Evolutionary conservation across 2,888 invertebrate genomes (phyloP).

Genomic region (Elysia crispata): DNA sequence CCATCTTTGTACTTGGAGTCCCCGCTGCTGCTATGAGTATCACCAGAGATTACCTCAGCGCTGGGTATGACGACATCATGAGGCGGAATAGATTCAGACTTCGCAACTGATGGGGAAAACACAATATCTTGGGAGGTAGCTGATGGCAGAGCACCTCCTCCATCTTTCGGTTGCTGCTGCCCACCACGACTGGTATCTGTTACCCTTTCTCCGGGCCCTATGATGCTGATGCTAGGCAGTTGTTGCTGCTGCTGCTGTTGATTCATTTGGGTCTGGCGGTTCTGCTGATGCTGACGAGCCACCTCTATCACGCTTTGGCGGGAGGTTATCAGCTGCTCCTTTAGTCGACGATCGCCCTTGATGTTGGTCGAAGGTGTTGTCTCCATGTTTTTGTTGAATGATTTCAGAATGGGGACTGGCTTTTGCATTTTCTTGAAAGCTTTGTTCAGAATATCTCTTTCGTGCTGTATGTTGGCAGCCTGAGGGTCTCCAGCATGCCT

Average conservation of each 20-base stretch:
- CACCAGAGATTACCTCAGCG: not conserved
- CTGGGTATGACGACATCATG: slow-evolving; percentile 6
- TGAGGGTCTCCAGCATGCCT: slow-evolving; percentile 6
- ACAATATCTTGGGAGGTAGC: not conserved
- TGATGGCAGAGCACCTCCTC: not conserved
- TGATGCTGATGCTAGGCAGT: slow-evolving; percentile 41
- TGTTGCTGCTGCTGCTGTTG: not conserved
- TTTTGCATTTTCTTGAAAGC: slow-evolving; percentile 4
- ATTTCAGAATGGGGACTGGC: not conserved
- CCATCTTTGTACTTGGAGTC: slow-evolving; percentile 5
- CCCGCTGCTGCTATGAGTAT: not conserved
- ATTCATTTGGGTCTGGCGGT: not conserved
- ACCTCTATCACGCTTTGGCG: slow-evolving; percentile 33
- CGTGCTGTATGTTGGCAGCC: not conserved
- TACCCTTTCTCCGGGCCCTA: slow-evolving; percentile 13
- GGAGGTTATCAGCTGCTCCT: not conserved
- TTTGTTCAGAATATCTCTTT: slow-evolving; percentile 20
- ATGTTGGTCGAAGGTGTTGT: not conserved
- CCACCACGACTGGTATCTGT: no score
- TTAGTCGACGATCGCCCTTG: not conserved
- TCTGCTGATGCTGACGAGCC: not conserved
- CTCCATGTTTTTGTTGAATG: not conserved
- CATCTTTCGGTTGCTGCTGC: not conserved
- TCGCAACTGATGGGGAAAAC: no score
- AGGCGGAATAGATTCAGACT: not conserved